Conservation (phyloP, 2,797 vertebrate species). For the Ctenochaetus hawaiiensis region DNA sequence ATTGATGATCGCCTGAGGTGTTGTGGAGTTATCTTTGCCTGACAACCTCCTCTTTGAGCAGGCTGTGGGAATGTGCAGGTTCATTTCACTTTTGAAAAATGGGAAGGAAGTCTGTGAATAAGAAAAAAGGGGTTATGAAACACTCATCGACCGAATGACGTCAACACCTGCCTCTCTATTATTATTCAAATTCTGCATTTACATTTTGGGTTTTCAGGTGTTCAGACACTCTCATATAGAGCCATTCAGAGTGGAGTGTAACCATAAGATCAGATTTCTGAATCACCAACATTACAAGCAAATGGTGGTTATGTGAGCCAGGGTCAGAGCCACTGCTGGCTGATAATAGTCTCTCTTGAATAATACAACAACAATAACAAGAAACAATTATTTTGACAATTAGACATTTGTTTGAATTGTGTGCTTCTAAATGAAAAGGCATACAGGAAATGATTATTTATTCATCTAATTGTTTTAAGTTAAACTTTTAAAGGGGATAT, state of each 20-base stretch:
- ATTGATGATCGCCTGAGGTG: constrained; percentile 67
- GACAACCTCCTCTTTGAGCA: constrained; percentile 45
- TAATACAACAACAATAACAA: constrained; percentile 24
- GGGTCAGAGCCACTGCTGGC: constrained; percentile 21
- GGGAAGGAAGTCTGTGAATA: constrained; percentile 25
- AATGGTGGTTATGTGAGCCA: constrained; percentile 24
- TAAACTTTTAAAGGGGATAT: neutral
- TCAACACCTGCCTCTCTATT: constrained; percentile 28
- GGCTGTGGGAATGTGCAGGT: constrained; percentile 45
- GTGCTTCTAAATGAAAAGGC: neutral
- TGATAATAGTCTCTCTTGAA: constrained; percentile 27
- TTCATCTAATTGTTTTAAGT: neutral
- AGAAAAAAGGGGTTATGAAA: constrained; percentile 43
- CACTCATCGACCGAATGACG: constrained; percentile 8
- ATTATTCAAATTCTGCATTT: constrained; percentile 24
- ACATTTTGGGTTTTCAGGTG: constrained; percentile 29
- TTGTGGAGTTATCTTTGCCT: constrained; percentile 59
- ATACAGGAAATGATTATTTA: neutral
- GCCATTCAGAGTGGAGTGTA: constrained; percentile 24
- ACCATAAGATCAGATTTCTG: constrained; percentile 37
- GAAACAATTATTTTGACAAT: constrained; percentile 17
- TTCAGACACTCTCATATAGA: constrained; percentile 27
- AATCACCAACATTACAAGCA: constrained; percentile 37
- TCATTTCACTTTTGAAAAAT: constrained; percentile 35
- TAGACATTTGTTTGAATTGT: neutral